Percentiles rank a stretch among this genome's conserved stretches.
Conservation (phyloP, 2,113 vertebrate species). For the Callaeas wilsoni region DNA sequence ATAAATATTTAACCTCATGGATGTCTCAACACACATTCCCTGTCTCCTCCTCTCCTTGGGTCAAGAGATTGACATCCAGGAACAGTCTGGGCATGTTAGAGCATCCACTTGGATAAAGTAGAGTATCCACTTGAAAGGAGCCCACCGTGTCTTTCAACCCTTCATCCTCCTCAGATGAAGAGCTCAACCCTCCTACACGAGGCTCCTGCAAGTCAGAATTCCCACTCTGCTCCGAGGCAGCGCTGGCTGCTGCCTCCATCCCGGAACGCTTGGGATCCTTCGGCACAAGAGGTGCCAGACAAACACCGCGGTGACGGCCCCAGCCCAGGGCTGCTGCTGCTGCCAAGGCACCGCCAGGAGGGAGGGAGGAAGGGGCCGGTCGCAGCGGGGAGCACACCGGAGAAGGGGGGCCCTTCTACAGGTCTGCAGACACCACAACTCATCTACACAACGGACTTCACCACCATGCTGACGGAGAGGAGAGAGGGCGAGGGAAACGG, state of each 20-base stretch:
- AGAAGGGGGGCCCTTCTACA: slow-evolving; percentile 67
- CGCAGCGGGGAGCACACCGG: not conserved
- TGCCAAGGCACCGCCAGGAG: not conserved
- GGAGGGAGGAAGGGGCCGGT: not conserved
- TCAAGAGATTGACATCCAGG: not conserved
- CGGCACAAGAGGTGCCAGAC: not conserved
- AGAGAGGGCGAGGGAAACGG: slow-evolving; percentile 74
- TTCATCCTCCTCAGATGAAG: not conserved
- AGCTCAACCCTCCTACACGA: not conserved
- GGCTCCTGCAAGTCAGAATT: not conserved
- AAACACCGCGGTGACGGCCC: not conserved
- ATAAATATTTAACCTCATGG: not conserved
- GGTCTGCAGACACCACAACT: slow-evolving; percentile 81
- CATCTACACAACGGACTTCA: slow-evolving; percentile 81
- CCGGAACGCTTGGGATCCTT: not conserved
- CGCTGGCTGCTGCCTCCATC: not conserved
- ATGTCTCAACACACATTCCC: not conserved
- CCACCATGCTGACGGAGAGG: slow-evolving; percentile 83
- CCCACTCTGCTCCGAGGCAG: not conserved
- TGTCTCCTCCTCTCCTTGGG: not conserved
- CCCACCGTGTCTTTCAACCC: not conserved
- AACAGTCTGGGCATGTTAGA: not conserved
- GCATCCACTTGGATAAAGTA: not conserved
- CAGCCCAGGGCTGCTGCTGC: not conserved
- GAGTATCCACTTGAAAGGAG: not conserved